These are phyloP conservation scores for Ophion slaviceki DNA, from an alignment of 2,888 invertebrate genomes.

Conservation along the genomic window DNA sequence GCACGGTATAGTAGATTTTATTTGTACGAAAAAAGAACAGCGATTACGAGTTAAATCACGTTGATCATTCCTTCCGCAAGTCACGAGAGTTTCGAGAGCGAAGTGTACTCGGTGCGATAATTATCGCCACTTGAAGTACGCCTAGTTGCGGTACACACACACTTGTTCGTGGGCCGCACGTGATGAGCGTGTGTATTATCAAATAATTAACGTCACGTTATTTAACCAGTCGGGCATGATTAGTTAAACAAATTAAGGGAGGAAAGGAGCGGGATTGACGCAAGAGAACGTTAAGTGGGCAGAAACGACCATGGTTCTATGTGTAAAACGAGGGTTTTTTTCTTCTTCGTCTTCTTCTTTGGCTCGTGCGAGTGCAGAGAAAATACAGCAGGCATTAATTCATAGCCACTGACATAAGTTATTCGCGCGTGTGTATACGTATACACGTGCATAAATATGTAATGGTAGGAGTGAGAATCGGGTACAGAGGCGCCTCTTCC, in stretches of 20 bases:
- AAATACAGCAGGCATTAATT: slow-evolving; percentile 56
- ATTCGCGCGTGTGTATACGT: slow-evolving; percentile 23
- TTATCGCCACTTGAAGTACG: slow-evolving; percentile 43
- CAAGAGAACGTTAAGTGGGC: slow-evolving; percentile 77
- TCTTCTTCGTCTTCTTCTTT: not conserved
- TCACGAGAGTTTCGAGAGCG: not conserved
- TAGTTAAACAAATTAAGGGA: slow-evolving; percentile 81
- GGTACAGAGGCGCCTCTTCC: slow-evolving; percentile 63
- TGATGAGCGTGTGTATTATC: slow-evolving; percentile 75
- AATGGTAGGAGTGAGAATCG: slow-evolving; percentile 43
- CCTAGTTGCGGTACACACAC: not conserved
- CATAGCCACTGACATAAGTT: slow-evolving; percentile 13
- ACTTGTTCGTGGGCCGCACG: slow-evolving; percentile 12
- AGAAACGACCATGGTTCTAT: slow-evolving; percentile 27
- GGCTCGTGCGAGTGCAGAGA: slow-evolving; percentile 48
- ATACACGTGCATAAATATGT: slow-evolving; percentile 26
- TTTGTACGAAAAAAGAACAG: no score
- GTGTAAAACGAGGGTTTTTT: slow-evolving; percentile 3
- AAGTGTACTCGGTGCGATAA: slow-evolving; percentile 16
- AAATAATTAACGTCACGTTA: slow-evolving; percentile 77
- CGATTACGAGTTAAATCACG: no score
- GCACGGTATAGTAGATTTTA: no score
- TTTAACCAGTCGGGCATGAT: slow-evolving; percentile 72
- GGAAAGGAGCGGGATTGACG: slow-evolving; percentile 68
- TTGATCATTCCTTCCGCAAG: not conserved